Evolutionary conservation across 2,113 vertebrate species (phyloP).

Genomic region (Atlantisia rogersi): DNA sequence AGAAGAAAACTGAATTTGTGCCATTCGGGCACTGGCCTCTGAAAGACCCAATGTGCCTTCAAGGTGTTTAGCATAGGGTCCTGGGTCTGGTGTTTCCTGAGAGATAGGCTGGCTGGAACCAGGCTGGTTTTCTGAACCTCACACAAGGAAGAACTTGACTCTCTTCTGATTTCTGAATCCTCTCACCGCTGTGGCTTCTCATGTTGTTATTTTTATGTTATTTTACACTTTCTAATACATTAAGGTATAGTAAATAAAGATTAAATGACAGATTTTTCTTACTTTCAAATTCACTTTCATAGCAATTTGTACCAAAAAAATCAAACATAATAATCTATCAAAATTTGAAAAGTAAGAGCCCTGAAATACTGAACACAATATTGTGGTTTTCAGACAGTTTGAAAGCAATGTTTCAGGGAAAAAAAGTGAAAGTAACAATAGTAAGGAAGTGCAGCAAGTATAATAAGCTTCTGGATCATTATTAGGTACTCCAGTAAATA

Average conservation of each 20-base stretch:
- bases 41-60: not conserved
- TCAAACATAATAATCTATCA: not conserved
- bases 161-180: not conserved
- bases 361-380: not conserved
- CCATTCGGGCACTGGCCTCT: fast-evolving
- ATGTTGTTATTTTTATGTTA: not conserved
- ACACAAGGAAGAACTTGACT: fast-evolving
- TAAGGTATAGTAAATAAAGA: not conserved
- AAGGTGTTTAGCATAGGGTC: fast-evolving
- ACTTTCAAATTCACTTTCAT: not conserved
- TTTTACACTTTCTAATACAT: not conserved
- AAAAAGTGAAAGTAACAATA: not conserved
- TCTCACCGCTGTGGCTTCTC: not conserved
- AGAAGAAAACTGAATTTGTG: no score
- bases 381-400: not conserved
- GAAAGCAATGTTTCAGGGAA: not conserved
- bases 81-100: not conserved
- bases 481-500: not conserved
- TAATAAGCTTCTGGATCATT: not conserved
- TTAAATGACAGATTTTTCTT: not conserved
- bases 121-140: not conserved
- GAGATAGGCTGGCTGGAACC: not conserved
- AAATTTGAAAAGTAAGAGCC: not conserved
- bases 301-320: not conserved
- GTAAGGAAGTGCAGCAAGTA: not conserved